Evolutionary conservation across 2,888 invertebrate genomes (phyloP).

Genomic region (Cetonia aurata): DNA sequence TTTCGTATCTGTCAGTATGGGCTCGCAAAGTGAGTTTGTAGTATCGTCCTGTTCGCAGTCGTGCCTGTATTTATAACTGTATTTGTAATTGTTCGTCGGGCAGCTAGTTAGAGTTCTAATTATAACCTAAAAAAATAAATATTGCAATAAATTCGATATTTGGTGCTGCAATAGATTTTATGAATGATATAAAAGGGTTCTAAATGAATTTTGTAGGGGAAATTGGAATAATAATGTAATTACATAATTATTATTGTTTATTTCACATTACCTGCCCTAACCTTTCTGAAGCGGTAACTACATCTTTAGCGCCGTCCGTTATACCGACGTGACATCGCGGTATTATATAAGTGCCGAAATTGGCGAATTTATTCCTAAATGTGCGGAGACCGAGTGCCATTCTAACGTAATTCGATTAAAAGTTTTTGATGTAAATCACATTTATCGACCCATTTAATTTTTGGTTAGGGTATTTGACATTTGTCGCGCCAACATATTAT

Average conservation of each 20-base stretch:
- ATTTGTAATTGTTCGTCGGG: conserved; percentile 22
- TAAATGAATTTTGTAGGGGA: too few relatives aligned
- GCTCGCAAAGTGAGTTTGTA: conserved; percentile 2
- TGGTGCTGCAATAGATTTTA: too few relatives aligned
- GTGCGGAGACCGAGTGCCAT: conserved; percentile 45
- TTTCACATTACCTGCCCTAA: conserved; percentile 45
- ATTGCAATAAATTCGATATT: too few relatives aligned
- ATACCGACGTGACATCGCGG: conserved; percentile 33
- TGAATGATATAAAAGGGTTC: too few relatives aligned
- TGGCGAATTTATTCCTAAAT: conserved; percentile 42
- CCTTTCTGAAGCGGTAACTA: conserved; percentile 36
- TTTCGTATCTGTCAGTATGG: conserved; percentile 8
- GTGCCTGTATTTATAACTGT: conserved; percentile 31
- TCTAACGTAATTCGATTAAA: conserved; percentile 26
- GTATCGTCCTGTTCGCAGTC: conserved; percentile 16
- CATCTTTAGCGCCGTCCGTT: conserved; percentile 36
- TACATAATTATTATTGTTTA: conserved; percentile 28
- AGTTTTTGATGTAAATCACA: conserved; percentile 35
- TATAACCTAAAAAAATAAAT: conserved; percentile 28
- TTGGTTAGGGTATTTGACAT: conserved; percentile 43
- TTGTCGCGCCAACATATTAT: not conserved
- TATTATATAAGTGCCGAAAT: conserved; percentile 39
- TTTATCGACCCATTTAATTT: conserved; percentile 43
- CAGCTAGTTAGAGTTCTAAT: conserved; percentile 27
- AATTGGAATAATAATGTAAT: not conserved